Evolutionary conservation across 2,797 vertebrate species (phyloP).

Genomic region (Lerista edwardsae): DNA sequence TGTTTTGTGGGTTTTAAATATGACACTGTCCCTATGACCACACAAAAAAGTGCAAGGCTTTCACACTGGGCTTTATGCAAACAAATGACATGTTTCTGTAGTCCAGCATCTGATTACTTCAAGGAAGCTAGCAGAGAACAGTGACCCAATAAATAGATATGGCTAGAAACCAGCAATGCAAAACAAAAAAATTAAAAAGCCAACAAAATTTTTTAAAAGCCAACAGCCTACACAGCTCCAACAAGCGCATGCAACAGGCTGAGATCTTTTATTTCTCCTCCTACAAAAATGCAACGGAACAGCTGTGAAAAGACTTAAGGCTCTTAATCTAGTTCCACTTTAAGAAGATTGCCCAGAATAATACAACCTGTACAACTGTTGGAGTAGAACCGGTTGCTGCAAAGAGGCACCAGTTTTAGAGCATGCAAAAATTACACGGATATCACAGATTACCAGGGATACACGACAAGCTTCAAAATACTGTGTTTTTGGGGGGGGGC

Average conservation of each 20-base stretch:
- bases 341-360: constrained; percentile 38
- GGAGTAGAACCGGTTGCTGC: background rate
- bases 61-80: background rate
- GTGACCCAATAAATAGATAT: background rate
- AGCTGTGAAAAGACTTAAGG: constrained; percentile 42
- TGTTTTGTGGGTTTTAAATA: too few relatives aligned
- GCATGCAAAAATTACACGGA: background rate
- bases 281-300: constrained; percentile 34
- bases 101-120: constrained; percentile 30
- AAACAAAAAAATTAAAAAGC: background rate
- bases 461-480: background rate
- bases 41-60: background rate
- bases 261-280: constrained; percentile 11
- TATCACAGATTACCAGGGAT: background rate
- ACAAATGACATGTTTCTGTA: background rate
- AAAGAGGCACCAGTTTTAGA: constrained; percentile 18
- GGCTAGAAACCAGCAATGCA: constrained; percentile 34
- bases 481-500: too few relatives aligned
- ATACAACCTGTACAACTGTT: constrained; percentile 13
- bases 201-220: too few relatives aligned
- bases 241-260: background rate
- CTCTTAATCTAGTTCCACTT: constrained; percentile 44
- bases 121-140: background rate
- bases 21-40: background rate
- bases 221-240: background rate